A percentile compares a stretch with the other conserved stretches of the same genome.
Evolutionary conservation across 2,888 invertebrate species (phyloP).

Genomic region (Lasioglossum figueresi): DNA sequence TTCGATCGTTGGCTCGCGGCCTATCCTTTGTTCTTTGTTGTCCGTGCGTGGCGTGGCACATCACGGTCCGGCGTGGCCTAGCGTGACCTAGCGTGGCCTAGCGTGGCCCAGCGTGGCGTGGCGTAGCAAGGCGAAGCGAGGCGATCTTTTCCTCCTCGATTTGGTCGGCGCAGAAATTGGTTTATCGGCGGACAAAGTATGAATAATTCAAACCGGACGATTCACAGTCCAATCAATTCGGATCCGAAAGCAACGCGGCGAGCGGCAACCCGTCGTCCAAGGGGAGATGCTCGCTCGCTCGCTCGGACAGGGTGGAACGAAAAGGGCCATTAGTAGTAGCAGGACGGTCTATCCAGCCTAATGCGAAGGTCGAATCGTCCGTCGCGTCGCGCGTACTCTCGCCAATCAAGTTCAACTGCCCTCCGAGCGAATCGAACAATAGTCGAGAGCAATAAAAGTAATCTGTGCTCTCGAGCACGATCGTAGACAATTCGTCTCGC

Average conservation of each 20-base stretch:
- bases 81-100: too few relatives aligned
- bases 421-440: slow-evolving; percentile 32
- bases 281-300: slow-evolving; percentile 33
- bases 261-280: slow-evolving; percentile 42
- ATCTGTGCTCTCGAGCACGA: slow-evolving; percentile 2
- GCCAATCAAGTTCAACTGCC: slow-evolving; percentile 38
- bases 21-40: slow-evolving; percentile 53
- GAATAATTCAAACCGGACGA: slow-evolving; percentile 81
- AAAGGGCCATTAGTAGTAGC: slow-evolving; percentile 70
- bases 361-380: slow-evolving; percentile 59
- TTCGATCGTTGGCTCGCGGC: slow-evolving; percentile 25
- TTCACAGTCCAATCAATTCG: slow-evolving; percentile 82
- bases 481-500: not conserved
- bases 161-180: slow-evolving; percentile 79
- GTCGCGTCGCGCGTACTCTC: slow-evolving; percentile 16
- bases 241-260: slow-evolving; percentile 69
- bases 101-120: slow-evolving; percentile 60
- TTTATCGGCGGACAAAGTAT: slow-evolving; percentile 81
- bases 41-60: slow-evolving; percentile 58
- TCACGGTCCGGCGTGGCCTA: not conserved
- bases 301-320: slow-evolving; percentile 56
- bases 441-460: slow-evolving; percentile 22
- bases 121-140: slow-evolving; percentile 40
- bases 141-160: slow-evolving; percentile 72
- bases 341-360: slow-evolving; percentile 62